Percentiles rank a stretch among this genome's conserved stretches.
phyloP scores from a whole-genome alignment of 2,113 vertebrate species.

The Ochotona princeps region DNA sequence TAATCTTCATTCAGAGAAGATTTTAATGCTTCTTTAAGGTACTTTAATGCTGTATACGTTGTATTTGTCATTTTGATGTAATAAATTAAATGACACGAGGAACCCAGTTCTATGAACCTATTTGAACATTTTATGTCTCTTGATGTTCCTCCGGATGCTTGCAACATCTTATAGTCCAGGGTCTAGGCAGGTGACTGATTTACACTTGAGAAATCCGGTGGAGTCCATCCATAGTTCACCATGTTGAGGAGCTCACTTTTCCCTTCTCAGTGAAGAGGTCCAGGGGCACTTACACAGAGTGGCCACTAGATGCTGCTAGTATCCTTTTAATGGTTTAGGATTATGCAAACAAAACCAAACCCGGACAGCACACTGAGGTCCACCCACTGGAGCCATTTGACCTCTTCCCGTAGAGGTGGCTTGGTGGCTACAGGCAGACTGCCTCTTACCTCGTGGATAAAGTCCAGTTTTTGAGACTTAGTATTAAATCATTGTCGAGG shows the following conservation, averaged over 20 bases:
- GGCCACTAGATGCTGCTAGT: slow-evolving; percentile 78
- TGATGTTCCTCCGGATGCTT: not conserved
- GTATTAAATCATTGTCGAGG: not conserved
- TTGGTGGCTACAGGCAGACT: not conserved
- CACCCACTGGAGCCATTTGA: not conserved
- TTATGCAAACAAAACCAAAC: not conserved
- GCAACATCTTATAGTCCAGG: not conserved
- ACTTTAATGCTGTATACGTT: not conserved
- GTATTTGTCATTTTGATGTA: not conserved
- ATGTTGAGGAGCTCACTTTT: not conserved
- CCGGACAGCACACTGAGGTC: not conserved
- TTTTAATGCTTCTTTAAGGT: not conserved
- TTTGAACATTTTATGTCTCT: not conserved
- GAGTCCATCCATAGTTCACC: not conserved
- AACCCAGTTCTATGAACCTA: not conserved
- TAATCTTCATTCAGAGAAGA: not conserved
- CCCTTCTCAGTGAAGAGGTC: not conserved
- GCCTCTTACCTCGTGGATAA: not conserved
- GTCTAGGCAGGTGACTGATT: too few species aligned
- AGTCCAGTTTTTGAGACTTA: not conserved
- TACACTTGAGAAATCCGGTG: not conserved
- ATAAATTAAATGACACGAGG: not conserved
- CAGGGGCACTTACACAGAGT: slow-evolving; percentile 8
- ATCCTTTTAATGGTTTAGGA: slow-evolving; percentile 40
- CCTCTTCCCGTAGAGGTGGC: not conserved